Base-by-base conservation (phyloP, 2,113 vertebrate species). In the Hydrochoerus hydrochaeris region DNA sequence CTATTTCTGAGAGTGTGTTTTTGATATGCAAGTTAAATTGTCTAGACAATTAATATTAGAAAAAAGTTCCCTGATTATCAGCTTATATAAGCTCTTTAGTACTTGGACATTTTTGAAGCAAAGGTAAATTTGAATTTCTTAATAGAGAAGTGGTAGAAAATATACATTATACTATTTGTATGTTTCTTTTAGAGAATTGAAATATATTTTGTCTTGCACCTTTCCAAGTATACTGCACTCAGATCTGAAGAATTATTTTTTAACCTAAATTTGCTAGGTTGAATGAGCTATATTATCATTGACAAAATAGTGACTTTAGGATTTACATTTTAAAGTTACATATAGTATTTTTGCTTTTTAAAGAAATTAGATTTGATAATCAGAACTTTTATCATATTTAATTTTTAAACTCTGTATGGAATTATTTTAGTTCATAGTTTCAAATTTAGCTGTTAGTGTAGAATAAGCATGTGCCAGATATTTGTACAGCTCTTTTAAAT, bases 1-100 rank as follows among this genome's bases (percentile, higher is more conserved):
- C 46, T 95, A 41, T 46, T 80, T 83, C 81, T 95, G 85, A 95
- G 95, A 97, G 67, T 81, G 44, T 92, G 95, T 97, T 97, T 96
- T 95, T 97, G 93, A 97, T 97, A 97, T 96, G 92, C 90, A 96
- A 97, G 80, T 97, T 85, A 95, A 96, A 78, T 93, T 95, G 96
- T 96, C 95, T 97, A 97, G 97, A 97, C 95, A 90, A 57, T 57
- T 57, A 57, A 46, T 91, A 87, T 83, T 95, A 86, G 28, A 94
- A 91, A 96, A 95, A 95, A 96, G 41, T 88, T 87, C 22, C 58
- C 78, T 84, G 49, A 63, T 65, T 90, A 95, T 90, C 85, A 94
- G 71, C 13, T 80, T 96, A 81, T 78, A 75, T 96, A 94, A 94
- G 69, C 82, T 95, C 26, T 73, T 32, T 38, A 83, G 28, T 62